These are phyloP conservation scores for Cryptocheilus praepositus DNA, from an alignment of 2,888 invertebrate species.

Conservation along the genomic window DNA sequence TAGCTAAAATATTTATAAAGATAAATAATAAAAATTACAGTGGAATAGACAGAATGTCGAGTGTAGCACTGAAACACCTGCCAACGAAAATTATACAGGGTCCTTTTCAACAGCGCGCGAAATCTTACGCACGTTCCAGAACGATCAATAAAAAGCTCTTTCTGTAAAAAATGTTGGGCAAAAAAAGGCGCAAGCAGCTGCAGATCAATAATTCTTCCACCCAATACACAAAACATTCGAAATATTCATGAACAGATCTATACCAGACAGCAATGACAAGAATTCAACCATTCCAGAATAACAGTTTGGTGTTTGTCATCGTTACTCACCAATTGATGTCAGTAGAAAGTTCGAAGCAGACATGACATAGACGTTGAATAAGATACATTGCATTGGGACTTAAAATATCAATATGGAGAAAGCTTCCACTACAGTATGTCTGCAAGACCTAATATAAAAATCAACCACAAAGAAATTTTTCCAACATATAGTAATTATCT, in stretches of 20 bases:
- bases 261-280: not conserved
- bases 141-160: not conserved
- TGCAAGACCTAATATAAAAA: not conserved
- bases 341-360: conserved; percentile 12
- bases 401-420: not conserved
- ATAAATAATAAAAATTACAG: not conserved
- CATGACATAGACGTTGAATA: not conserved
- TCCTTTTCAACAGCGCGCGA: not conserved
- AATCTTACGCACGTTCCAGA: not conserved
- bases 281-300: conserved; percentile 16
- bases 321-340: conserved; percentile 6
- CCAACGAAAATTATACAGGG: not conserved
- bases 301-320: conserved; percentile 20
- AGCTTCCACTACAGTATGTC: conserved; percentile 10
- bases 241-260: conserved; percentile 13
- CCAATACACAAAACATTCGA: conserved; percentile 19
- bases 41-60: not conserved
- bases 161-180: not conserved
- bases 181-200: conserved; percentile 5
- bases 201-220: conserved; percentile 3
- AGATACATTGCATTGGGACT: too few species aligned
- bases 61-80: not conserved
- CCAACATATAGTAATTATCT: not conserved
- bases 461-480: not conserved
- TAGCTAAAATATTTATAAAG: not conserved